Evolutionary conservation across 2,797 vertebrate genomes (phyloP).

Genomic region (Threskiornis aethiopicus): DNA sequence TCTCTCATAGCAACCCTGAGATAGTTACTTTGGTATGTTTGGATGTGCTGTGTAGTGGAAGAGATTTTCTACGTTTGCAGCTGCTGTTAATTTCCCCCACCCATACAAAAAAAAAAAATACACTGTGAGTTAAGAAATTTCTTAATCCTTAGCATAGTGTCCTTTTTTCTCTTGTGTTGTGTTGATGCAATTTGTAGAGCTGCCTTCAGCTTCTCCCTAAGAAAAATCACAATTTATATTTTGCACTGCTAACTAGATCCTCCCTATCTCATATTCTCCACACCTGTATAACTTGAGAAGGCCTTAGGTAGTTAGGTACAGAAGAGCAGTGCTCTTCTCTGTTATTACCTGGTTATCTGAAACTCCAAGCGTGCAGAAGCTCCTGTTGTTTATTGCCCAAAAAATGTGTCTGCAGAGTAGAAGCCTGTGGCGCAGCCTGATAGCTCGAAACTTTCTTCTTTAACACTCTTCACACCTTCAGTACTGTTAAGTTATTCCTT

Average conservation of each 20-base stretch:
- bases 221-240: not conserved
- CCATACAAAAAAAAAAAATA: not conserved
- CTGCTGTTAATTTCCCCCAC: not conserved
- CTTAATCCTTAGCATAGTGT: not conserved
- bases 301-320: not conserved
- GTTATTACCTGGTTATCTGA: not conserved
- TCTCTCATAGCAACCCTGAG: not conserved
- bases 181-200: not conserved
- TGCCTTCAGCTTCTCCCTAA: not conserved
- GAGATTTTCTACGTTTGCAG: not conserved
- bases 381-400: not conserved
- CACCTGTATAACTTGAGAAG: not conserved
- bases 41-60: not conserved
- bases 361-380: not conserved
- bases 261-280: not conserved
- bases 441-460: not conserved
- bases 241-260: not conserved
- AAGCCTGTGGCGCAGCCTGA: not conserved
- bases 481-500: not conserved
- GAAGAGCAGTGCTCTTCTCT: not conserved
- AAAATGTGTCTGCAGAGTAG: rapidly evolving
- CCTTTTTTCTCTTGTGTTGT: not conserved
- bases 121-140: not conserved
- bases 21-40: not conserved
- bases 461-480: not conserved